phyloP scores from a whole-genome alignment of 2,888 invertebrate genomes.

The Drosophila longiperda region DNA sequence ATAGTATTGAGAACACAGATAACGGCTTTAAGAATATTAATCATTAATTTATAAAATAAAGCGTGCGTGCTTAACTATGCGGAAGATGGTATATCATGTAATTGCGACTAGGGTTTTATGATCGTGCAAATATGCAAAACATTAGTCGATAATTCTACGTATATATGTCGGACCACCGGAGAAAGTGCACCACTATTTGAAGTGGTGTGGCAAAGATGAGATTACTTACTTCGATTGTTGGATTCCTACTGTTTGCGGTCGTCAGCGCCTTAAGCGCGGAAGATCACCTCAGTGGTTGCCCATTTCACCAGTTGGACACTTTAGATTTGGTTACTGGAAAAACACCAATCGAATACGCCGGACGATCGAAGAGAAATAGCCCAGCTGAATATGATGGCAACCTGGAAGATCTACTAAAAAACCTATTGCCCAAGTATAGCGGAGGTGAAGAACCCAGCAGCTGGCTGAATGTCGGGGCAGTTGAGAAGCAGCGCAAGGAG shows the following conservation, averaged over 20 bases:
- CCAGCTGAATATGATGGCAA: constrained; percentile 26
- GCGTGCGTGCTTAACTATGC: constrained; percentile 40
- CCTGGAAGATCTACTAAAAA: constrained; percentile 55
- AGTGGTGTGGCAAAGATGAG: constrained; percentile 47
- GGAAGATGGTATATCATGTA: constrained; percentile 43
- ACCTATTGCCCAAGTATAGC: constrained; percentile 46
- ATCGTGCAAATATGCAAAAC: constrained; percentile 53
- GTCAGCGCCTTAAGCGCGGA: constrained; percentile 7
- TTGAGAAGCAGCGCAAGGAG: constrained; percentile 12
- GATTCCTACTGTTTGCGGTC: constrained; percentile 19
- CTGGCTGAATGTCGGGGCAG: constrained; percentile 26
- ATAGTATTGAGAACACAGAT: constrained; percentile 6
- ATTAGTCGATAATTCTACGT: constrained; percentile 20
- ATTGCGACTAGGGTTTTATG: constrained; percentile 28
- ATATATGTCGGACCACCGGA: constrained; percentile 53
- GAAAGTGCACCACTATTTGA: constrained; percentile 38
- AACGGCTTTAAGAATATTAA: not conserved
- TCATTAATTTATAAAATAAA: constrained; percentile 14
- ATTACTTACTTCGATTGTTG: constrained; percentile 30
- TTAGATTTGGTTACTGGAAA: constrained; percentile 2
- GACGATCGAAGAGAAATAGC: constrained; percentile 33
- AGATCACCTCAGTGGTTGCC: constrained; percentile 35
- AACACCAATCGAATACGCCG: not conserved
- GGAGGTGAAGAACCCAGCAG: constrained; percentile 18
- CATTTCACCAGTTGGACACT: constrained; percentile 32